Percentiles rank a stretch among this genome's conserved stretches.
These are phyloP conservation scores for Chelonoidis abingdonii DNA, from an alignment of 2,113 vertebrate genomes.

Conservation along the genomic window DNA sequence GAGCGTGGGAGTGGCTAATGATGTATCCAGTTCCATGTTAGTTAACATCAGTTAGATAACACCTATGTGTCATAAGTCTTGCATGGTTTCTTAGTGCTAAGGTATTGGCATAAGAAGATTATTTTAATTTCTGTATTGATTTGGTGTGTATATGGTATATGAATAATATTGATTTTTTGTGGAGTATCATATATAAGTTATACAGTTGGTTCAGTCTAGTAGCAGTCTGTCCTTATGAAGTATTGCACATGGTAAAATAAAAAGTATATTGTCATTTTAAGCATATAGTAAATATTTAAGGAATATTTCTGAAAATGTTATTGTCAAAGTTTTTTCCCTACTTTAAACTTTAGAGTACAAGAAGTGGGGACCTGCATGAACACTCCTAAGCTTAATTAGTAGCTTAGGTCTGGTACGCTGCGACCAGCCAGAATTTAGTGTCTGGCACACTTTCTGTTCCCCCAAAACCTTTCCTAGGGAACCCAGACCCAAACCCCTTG, in stretches of 20 bases:
- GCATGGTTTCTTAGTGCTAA: background rate
- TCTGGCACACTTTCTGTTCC: no score
- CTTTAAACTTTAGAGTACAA: no score
- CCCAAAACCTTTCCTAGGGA: no score
- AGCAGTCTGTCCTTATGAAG: background rate
- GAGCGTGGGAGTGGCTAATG: background rate
- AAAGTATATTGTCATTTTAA: accelerated
- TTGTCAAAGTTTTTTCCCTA: no score
- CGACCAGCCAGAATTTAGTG: no score
- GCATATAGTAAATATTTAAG: background rate
- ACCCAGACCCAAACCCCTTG: no score
- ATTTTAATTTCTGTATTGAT: background rate
- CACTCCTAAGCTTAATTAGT: no score
- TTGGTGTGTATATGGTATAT: background rate
- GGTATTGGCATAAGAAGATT: background rate
- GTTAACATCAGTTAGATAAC: background rate
- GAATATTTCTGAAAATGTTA: background rate
- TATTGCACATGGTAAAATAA: background rate
- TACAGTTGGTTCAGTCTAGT: background rate
- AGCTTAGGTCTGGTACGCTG: no score
- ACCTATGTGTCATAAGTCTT: slow-evolving; percentile 26
- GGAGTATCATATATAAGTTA: background rate
- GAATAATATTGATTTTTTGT: background rate
- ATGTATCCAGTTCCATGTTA: slow-evolving; percentile 17
- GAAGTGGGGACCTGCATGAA: no score